Percentiles rank a stretch among this genome's conserved stretches.
These are phyloP conservation scores for Asteroscopus sphinx DNA, from an alignment of 2,888 invertebrate species.

Conservation along the genomic window DNA sequence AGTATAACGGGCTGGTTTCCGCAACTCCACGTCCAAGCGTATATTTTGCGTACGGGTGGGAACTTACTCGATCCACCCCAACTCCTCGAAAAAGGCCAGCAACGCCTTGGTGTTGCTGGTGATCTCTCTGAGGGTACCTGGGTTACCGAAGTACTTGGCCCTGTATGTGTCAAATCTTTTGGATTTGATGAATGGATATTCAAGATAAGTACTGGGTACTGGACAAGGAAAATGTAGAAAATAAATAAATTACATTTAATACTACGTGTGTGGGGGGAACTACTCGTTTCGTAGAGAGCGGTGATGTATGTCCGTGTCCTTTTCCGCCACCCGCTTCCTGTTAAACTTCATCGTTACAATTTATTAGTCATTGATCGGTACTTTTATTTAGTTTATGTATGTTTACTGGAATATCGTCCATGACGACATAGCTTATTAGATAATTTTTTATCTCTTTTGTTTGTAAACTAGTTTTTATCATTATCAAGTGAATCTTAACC, in stretches of 20 bases:
- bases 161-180: too few relatives aligned
- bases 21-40: too few relatives aligned
- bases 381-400: conserved; percentile 6
- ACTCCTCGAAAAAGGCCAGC: too few relatives aligned
- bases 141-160: too few relatives aligned
- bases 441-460: background rate
- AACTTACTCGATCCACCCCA: too few relatives aligned
- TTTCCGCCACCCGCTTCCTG: background rate
- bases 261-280: conserved; percentile 31
- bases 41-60: too few relatives aligned
- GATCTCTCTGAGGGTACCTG: too few relatives aligned
- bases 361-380: conserved; percentile 3
- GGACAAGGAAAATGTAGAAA: conserved; percentile 22
- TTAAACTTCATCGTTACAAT: conserved; percentile 6
- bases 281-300: conserved; percentile 11
- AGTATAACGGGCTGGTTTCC: too few relatives aligned
- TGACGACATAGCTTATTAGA: background rate
- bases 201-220: background rate
- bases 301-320: conserved; percentile 34
- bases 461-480: background rate
- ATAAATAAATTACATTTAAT: background rate
- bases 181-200: background rate
- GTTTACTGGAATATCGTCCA: background rate
- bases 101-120: too few relatives aligned
- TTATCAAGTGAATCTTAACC: conserved; percentile 1